Conservation (phyloP, 2,888 invertebrate species). For the Leptopilina myrica region DNA sequence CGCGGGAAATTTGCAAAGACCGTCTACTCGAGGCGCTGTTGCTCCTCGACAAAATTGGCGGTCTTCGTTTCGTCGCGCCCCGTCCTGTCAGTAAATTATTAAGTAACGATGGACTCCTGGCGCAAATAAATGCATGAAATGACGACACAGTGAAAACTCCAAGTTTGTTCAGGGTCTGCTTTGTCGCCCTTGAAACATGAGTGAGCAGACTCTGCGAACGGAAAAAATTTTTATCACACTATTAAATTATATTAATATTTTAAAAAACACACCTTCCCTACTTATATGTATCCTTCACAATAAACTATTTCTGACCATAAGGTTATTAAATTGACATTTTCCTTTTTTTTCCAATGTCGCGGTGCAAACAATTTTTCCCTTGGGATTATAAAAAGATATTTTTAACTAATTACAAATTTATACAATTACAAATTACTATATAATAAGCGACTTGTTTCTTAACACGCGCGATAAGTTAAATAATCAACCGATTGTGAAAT, state of each 20-base stretch:
- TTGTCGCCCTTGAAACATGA: constrained; percentile 96
- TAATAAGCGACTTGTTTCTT: too few relatives aligned
- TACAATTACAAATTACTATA: too few relatives aligned
- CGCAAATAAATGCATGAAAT: constrained; percentile 98
- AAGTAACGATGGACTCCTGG: constrained; percentile 93
- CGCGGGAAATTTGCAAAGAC: constrained; percentile 92
- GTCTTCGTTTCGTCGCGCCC: constrained; percentile 92
- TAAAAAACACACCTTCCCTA: background rate
- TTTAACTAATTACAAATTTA: background rate
- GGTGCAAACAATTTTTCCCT: too few relatives aligned
- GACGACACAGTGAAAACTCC: constrained; percentile 98
- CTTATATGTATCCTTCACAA: constrained; percentile 8
- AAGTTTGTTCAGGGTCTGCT: constrained; percentile 94
- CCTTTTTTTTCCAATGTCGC: background rate
- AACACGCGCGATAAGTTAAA: too few relatives aligned
- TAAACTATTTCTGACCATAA: constrained; percentile 3
- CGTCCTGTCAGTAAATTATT: constrained; percentile 94
- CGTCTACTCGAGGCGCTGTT: constrained; percentile 92
- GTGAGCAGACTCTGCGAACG: constrained; percentile 92
- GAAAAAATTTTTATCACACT: too few relatives aligned
- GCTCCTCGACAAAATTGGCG: constrained; percentile 92
- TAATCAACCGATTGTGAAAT: too few relatives aligned
- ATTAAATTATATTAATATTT: background rate
- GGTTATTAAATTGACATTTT: background rate
- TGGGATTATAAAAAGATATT: background rate